Evolutionary conservation across 2,113 vertebrate species (phyloP), one percentile per base, ranked within the genome.

Genomic region (Stigmatopora nigra): DNA sequence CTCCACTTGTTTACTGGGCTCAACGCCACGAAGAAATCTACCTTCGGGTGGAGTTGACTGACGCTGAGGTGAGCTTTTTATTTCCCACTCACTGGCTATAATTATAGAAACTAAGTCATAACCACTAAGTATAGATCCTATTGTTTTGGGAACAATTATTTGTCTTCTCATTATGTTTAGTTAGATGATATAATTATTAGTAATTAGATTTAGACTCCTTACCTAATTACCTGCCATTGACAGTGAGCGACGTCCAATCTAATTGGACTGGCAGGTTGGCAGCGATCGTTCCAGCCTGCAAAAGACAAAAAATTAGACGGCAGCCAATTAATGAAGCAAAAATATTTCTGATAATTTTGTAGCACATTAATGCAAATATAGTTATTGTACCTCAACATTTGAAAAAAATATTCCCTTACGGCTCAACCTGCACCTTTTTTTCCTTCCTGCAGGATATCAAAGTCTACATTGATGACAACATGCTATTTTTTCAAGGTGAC

Each of bases 1-100:
- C 93, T 31, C 95, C 95, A 49, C 94, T 92, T 57, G 95, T 98
- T 58, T 93, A 92, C 73, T 97, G 95, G 95, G 95, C 94, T 45
- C 94, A 98, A 87, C 89, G 94, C 36, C 94, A 97, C 62, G 82
- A 86, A 3, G 92, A 94, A 56, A 88, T 98, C 20, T 95, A 91
- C 86, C 87, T 98, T 82, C 92, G 94, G 20, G 93, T 98, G 88
- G 95, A 97, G 77, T 89, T 98, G 60, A 96, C 92, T 61, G 94
- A 97, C 58, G 94, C 92, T 14, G 90, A 94, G 94, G 95, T 97
- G 85, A 90, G 82, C 17, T n/a, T 17, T n/a, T 0, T 14, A 19
- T 1, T 10, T 38, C 46, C 17, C 6, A 48, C 2, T 22, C 31
- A 16, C 31, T 15, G 7, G 12, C 19, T 13, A 4, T 1, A 22